These are phyloP conservation scores for Leucania comma DNA, from an alignment of 2,888 invertebrate genomes.

Conservation along the genomic window DNA sequence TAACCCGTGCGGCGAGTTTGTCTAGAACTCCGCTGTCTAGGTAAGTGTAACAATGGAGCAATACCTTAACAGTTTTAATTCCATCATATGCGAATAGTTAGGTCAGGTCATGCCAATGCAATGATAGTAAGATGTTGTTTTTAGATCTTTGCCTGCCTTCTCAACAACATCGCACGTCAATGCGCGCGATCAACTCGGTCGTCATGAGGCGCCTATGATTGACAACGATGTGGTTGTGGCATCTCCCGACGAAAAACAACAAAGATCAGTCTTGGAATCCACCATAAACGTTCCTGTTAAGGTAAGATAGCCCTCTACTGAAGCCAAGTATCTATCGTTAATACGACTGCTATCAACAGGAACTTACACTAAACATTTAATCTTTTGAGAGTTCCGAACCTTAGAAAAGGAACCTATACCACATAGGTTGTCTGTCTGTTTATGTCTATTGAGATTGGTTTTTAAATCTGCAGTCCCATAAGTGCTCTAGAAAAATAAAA, in stretches of 20 bases:
- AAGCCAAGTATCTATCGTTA: too few relatives aligned
- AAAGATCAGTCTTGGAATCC: constrained; percentile 80
- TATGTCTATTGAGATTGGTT: too few relatives aligned
- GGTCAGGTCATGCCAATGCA: constrained; percentile 8
- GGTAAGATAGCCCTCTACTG: constrained; percentile 77
- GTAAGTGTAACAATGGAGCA: constrained; percentile 64
- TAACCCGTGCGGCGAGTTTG: constrained; percentile 73
- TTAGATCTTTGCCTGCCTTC: constrained; percentile 81
- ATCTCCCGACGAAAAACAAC: constrained; percentile 88
- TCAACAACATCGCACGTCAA: constrained; percentile 70
- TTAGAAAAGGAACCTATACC: too few relatives aligned
- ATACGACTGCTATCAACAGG: background rate
- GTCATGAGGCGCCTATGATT: constrained; percentile 87
- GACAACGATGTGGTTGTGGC: constrained; percentile 87
- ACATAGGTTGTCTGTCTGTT: too few relatives aligned
- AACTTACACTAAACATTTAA: too few relatives aligned
- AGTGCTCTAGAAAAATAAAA: too few relatives aligned
- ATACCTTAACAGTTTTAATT: background rate
- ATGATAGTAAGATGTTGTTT: constrained; percentile 36
- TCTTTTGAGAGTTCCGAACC: too few relatives aligned
- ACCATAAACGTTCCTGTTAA: constrained; percentile 90
- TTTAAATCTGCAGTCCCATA: too few relatives aligned
- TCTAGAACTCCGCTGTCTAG: constrained; percentile 76
- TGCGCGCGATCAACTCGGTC: constrained; percentile 70
- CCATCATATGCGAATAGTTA: background rate